Percentiles rank a stretch among this genome's conserved stretches.
These are phyloP conservation scores for Brachypodius melanocephalos DNA, from an alignment of 2,113 vertebrate species.

Conservation along the genomic window DNA sequence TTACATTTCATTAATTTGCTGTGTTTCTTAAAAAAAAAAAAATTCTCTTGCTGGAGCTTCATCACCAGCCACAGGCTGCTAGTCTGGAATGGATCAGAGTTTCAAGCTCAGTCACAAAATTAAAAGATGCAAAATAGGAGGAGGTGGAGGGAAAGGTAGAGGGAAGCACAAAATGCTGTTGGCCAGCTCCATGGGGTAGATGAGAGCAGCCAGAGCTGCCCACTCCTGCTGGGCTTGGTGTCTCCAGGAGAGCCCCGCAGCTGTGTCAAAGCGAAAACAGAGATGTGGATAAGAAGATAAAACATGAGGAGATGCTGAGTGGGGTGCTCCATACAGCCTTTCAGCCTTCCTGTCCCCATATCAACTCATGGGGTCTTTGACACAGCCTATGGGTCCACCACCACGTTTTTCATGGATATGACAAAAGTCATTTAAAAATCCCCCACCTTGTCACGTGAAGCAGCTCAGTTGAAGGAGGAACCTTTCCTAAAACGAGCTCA, in stretches of 20 bases:
- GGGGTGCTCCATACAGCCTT: background rate
- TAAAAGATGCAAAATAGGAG: background rate
- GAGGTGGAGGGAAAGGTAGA: background rate
- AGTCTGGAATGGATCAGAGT: background rate
- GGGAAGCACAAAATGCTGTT: background rate
- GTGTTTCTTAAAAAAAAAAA: too few relatives aligned
- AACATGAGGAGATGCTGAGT: background rate
- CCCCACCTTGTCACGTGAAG: fast-evolving
- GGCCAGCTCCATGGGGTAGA: background rate
- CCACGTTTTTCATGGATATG: background rate
- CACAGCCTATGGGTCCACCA: background rate
- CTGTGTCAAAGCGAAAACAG: background rate
- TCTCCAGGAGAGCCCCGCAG: background rate
- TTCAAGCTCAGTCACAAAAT: background rate
- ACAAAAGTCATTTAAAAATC: background rate
- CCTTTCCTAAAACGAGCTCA: background rate
- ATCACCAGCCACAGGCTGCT: background rate
- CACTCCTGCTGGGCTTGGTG: background rate
- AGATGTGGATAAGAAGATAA: fast-evolving
- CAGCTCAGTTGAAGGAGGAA: background rate
- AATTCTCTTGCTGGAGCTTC: background rate
- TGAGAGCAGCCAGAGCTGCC: background rate
- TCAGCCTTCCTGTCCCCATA: background rate
- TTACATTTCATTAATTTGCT: background rate
- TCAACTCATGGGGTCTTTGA: background rate